Evolutionary conservation across 2,888 invertebrate genomes (phyloP), one percentile per base, ranked within the genome.

Genomic region (Prostheceraeus crozeri): DNA sequence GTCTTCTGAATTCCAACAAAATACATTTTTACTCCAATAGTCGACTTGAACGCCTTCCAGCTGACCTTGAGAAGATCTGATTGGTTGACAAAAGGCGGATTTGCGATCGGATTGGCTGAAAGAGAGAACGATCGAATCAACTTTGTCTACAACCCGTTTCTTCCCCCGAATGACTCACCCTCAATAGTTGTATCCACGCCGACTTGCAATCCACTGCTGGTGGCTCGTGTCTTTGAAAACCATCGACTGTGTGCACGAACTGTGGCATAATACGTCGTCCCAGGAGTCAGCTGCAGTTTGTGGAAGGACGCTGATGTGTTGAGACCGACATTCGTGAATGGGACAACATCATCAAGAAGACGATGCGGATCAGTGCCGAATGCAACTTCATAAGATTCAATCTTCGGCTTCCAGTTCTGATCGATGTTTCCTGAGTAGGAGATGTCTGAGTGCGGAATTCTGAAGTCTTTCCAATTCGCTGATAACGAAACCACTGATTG

Each of bases 221-320:
- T 48, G 25, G 48, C 4, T 6, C 28, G 11, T 19, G 48, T 30
- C 4, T 11, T 10, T 25, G 48, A 10, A 25, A 48, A 48, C 4
- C 14, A 25, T 28, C 27, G 16, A 25, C 48, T 48, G 23, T 48
- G 16, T 19, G 48, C 48, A 4, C 48, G 48, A 10, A 48, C 48
- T 25, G 48, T 48, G n/a, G 48, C 19, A 25, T 48, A 48, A 48
- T 48, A 48, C n/a, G 14, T 48, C 10, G n/a, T 19, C 6, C 28
- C 4, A 4, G 48, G 48, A 11, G 4, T 14, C 4, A 48, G 23
- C 4, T 16, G n/a, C 8, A 48, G 14, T 4, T 48, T 48, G 11
- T 10, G 8, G 23, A 48, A 48, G 6, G 48, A 25, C 6, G n/a
- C 48, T 25, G 8, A 25, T 11, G 23, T 16, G 27, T 21, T 21